Conservation (phyloP, 2,113 vertebrate genomes). For the Brienomyrus longianalis region DNA sequence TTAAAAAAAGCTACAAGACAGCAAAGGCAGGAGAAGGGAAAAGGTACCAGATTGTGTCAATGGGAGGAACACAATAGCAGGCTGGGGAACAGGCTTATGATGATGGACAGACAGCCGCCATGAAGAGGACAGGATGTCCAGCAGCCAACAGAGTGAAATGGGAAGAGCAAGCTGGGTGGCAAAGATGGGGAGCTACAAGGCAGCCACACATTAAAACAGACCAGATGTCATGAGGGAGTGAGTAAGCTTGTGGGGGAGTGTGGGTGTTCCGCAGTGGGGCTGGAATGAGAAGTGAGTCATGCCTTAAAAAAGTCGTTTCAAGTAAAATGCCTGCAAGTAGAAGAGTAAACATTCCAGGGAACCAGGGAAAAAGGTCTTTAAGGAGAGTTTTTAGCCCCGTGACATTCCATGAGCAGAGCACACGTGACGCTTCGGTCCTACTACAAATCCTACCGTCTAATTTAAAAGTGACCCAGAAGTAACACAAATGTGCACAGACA, state of each 20-base stretch:
- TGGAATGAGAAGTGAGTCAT: neutral
- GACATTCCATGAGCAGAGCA: neutral
- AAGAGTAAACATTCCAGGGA: neutral
- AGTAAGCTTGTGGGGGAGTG: neutral
- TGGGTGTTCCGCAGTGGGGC: neutral
- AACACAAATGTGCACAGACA: neutral
- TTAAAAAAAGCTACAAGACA: neutral
- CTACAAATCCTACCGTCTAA: neutral
- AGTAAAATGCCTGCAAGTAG: neutral
- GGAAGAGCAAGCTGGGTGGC: neutral
- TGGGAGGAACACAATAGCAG: neutral
- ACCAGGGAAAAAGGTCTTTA: neutral
- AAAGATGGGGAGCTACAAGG: neutral
- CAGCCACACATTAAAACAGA: neutral
- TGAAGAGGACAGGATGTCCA: neutral
- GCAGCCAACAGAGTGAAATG: neutral
- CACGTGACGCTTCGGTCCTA: neutral
- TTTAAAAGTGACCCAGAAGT: neutral
- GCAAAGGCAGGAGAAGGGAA: neutral
- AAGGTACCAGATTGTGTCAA: neutral
- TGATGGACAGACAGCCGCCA: neutral
- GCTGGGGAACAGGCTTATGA: neutral
- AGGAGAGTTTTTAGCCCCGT: neutral
- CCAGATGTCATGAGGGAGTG: neutral
- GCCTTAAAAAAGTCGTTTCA: neutral